These are phyloP conservation scores for Argyresthia albistria DNA, from an alignment of 2,888 invertebrate species.

Conservation along the genomic window DNA sequence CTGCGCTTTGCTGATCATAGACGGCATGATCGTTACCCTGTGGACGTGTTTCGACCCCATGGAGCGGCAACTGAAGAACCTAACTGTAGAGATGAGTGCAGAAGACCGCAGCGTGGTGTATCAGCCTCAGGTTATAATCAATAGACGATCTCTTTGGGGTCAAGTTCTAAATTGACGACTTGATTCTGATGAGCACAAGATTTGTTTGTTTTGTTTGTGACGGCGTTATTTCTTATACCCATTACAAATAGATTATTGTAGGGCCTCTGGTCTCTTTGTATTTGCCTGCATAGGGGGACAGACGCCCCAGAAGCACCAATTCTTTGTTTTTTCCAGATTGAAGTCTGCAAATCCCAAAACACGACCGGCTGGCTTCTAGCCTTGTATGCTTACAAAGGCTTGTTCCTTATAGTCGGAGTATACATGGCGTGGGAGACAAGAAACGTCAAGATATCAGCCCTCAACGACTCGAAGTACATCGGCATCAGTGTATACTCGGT, in stretches of 20 bases:
- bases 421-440: slow-evolving; percentile 98
- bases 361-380: slow-evolving; percentile 92
- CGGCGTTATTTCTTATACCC: no score
- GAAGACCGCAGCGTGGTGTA: slow-evolving; percentile 87
- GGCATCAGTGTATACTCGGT: slow-evolving; percentile 94
- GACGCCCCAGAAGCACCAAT: no score
- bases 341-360: slow-evolving; percentile 90
- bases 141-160: no score
- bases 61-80: slow-evolving; percentile 86
- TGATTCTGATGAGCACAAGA: no score
- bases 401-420: slow-evolving; percentile 89
- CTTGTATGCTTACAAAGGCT: slow-evolving; percentile 91
- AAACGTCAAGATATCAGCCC: slow-evolving; percentile 90
- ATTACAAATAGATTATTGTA: no score
- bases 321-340: slow-evolving; percentile 75
- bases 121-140: slow-evolving; percentile 81
- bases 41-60: slow-evolving; percentile 92
- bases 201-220: no score
- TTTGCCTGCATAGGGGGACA: no score
- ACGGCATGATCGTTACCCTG: slow-evolving; percentile 85
- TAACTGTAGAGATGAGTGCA: slow-evolving; percentile 83
- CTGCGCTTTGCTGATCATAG: slow-evolving; percentile 85
- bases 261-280: no score
- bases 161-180: no score
- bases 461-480: slow-evolving; percentile 95